These are phyloP conservation scores for Cacatua alba DNA, from an alignment of 2,113 vertebrate genomes.

Conservation along the genomic window DNA sequence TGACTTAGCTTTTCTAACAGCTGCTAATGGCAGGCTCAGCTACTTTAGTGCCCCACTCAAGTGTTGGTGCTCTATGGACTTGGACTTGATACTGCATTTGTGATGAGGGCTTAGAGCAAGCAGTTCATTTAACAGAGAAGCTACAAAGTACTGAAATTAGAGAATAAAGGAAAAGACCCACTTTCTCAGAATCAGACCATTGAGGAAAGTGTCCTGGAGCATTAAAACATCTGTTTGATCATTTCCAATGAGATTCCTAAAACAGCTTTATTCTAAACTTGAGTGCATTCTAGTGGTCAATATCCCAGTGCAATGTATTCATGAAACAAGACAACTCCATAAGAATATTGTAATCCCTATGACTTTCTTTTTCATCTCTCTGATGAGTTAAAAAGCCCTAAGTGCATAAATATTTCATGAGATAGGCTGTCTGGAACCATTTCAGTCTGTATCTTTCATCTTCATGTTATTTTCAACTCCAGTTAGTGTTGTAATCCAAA, in stretches of 20 bases:
- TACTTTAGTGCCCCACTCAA: rapidly evolving
- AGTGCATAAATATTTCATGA: conserved; percentile 14
- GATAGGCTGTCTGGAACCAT: background rate
- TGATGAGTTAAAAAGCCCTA: background rate
- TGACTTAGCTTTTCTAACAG: background rate
- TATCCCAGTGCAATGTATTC: background rate
- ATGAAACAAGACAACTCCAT: background rate
- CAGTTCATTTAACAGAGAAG: background rate
- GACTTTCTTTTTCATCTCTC: background rate
- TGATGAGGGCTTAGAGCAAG: background rate
- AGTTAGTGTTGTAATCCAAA: background rate
- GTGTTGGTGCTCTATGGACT: rapidly evolving
- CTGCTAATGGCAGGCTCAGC: background rate
- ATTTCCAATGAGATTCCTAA: background rate
- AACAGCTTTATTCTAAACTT: background rate
- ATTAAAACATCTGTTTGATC: background rate
- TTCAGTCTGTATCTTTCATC: background rate
- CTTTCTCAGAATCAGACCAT: background rate
- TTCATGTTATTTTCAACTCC: background rate
- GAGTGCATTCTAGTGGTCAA: background rate
- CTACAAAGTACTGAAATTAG: background rate
- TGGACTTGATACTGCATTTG: rapidly evolving
- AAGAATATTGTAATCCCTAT: background rate
- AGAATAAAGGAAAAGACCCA: background rate
- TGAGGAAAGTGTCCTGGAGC: background rate